Evolutionary conservation across 2,797 vertebrate genomes (phyloP).

Genomic region (Sebastolobus alascanus): DNA sequence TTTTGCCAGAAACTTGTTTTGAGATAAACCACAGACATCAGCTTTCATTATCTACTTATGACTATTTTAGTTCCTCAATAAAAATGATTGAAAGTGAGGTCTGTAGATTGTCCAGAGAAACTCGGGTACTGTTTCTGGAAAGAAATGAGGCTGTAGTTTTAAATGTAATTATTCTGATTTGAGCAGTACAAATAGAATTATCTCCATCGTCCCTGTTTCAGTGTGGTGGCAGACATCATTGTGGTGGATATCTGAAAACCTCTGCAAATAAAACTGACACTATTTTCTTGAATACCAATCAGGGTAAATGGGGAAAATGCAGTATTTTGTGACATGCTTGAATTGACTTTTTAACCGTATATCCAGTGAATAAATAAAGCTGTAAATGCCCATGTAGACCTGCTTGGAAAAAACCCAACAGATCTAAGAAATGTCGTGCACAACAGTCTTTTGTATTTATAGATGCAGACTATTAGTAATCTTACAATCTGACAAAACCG

Average conservation of each 20-base stretch:
- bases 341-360: background rate
- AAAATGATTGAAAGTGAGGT: background rate
- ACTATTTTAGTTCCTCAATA: background rate
- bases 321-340: background rate
- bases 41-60: background rate
- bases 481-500: no score
- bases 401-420: background rate
- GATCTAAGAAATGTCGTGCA: background rate
- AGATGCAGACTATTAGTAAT: no score
- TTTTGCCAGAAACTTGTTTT: conserved; percentile 1
- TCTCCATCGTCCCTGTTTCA: background rate
- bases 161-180: background rate
- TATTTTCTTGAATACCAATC: no score
- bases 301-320: background rate
- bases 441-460: no score
- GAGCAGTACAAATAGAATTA: background rate
- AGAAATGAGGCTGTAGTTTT: background rate
- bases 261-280: background rate
- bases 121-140: background rate
- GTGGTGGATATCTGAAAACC: background rate
- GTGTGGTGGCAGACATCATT: background rate
- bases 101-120: background rate
- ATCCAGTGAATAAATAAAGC: background rate
- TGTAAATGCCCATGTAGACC: background rate
- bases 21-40: background rate